Base-by-base conservation (phyloP, 2,888 invertebrate species). In the Agriopis aurantiaria region DNA sequence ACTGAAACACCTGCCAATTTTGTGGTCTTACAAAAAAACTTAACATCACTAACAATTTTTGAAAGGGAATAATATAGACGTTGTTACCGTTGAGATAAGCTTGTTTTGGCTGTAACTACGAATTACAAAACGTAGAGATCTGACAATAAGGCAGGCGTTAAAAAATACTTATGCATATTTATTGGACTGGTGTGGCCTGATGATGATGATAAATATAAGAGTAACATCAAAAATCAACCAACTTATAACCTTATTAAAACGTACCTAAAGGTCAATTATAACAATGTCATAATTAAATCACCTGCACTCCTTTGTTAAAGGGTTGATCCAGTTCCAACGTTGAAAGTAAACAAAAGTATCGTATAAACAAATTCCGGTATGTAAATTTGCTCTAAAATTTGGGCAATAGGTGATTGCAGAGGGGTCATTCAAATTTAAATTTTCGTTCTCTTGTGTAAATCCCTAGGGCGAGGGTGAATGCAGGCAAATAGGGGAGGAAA, bases 341-440 rank as follows among this genome's bases (percentile, higher is more conserved):
- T 41, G 3, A 60, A 61, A 55, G 67, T 68, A 73, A 70, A 74
- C 69, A 77, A 69, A 62, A 73, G 72, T 74, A 69, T 65, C 65
- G 69, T 71, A 57, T 64, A 73, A 74, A 75, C 77, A 75, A 73
- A 73, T 77, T 74, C 77, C 62, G 67, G 68, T 75, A 73, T 76
- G 78, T 72, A 76, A 80, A 85, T 82, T 82, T 84, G 80, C 79
- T 81, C 78, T 80, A 82, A 85, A 82, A 85, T 84, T 81, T 82
- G 81, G 80, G 81, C 86, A 82, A 85, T 88, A 88, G 83, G 88
- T 85, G 80, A 83, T 84, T 79, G 81, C 75, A 76, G 79, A 79
- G 84, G 77, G 93, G 91, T 91, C 93, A 92, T 93, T 88, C 88
- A 93, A 93, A 91, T 94, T 94, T 93, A 93, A 94, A 94, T 91